Evolutionary conservation across 2,888 invertebrate species (phyloP).

Genomic region (Danaus chrysippus): DNA sequence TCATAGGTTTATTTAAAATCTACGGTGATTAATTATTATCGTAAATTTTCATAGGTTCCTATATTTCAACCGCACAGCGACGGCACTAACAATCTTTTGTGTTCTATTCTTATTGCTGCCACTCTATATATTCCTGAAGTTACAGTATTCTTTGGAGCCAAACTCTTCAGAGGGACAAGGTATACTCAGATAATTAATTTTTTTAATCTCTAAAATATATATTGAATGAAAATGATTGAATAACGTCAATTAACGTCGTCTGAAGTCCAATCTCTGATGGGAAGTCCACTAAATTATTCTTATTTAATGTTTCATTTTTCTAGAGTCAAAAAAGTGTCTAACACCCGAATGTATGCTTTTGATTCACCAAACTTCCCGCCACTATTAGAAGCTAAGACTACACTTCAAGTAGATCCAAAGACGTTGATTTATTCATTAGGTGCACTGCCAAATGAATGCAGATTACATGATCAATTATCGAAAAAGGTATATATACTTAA

Average conservation of each 20-base stretch:
- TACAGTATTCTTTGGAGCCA: conserved; percentile 93
- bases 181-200: conserved; percentile 28
- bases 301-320: conserved; percentile 16
- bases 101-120: conserved; percentile 93
- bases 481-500: conserved; percentile 91
- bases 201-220: no score
- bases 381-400: conserved; percentile 81
- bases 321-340: conserved; percentile 87
- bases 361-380: conserved; percentile 91
- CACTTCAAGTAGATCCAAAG: conserved; percentile 86
- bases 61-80: conserved; percentile 96
- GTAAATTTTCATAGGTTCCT: conserved; percentile 82
- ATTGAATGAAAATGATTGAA: no score
- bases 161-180: conserved; percentile 92
- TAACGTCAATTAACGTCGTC: no score
- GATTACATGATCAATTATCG: conserved; percentile 85
- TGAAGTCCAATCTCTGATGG: no score
- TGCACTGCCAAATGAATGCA: conserved; percentile 79
- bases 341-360: conserved; percentile 89
- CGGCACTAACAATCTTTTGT: conserved; percentile 94
- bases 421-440: conserved; percentile 63
- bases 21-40: neutral
- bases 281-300: no score
- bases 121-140: conserved; percentile 95
- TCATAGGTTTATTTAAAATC: neutral